phyloP scores from a whole-genome alignment of 1,140 invertebrate species.

The Paralvinella palmiformis region DNA sequence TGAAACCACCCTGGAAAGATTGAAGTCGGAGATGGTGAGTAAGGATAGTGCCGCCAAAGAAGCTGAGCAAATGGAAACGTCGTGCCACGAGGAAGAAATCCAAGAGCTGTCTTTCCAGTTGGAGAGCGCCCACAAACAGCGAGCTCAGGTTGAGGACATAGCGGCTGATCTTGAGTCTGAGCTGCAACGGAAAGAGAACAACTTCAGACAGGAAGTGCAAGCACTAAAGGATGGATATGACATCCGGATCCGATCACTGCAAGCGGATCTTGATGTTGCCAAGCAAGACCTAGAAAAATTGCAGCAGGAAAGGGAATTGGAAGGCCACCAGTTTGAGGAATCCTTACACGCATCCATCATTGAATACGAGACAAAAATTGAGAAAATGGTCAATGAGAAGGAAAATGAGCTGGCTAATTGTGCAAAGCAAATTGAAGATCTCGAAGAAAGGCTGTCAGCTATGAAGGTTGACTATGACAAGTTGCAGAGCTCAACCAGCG shows the following conservation, averaged over 20 bases:
- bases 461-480: background rate
- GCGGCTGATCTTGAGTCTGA: conserved; percentile 14
- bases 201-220: conserved; percentile 24
- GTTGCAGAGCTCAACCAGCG: too few relatives aligned
- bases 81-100: background rate
- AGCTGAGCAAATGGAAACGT: too few relatives aligned
- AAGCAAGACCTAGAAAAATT: conserved; percentile 16
- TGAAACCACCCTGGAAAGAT: background rate
- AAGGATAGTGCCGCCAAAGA: background rate
- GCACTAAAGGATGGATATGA: conserved; percentile 26
- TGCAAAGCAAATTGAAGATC: too few relatives aligned
- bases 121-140: too few relatives aligned
- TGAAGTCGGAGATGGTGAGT: background rate
- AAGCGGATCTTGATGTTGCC: conserved; percentile 3
- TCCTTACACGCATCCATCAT: too few relatives aligned
- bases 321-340: background rate
- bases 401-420: too few relatives aligned
- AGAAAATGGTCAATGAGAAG: background rate
- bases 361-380: background rate
- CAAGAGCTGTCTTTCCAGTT: background rate
- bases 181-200: conserved; percentile 17
- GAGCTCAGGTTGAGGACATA: conserved; percentile 15
- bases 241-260: conserved; percentile 12
- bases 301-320: background rate
- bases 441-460: too few relatives aligned